Percentiles rank a stretch among this genome's conserved stretches.
These are phyloP conservation scores for Mesoclemmys tuberculata DNA, from an alignment of 2,113 vertebrate genomes.

Conservation along the genomic window DNA sequence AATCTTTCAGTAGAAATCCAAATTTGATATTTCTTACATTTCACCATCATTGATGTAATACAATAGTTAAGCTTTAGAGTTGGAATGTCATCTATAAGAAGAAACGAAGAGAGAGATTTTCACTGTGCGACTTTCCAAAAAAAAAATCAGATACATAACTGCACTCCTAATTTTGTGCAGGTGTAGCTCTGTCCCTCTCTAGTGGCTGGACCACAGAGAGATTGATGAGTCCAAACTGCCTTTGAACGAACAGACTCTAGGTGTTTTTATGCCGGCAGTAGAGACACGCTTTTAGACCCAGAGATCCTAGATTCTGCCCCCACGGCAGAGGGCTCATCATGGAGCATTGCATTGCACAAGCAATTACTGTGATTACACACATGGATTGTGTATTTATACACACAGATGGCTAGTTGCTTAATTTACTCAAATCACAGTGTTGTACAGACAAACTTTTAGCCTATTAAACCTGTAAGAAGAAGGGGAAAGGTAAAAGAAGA, in stretches of 20 bases:
- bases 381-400: not conserved
- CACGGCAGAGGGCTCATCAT: not conserved
- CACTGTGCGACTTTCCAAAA: not conserved
- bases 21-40: not conserved
- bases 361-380: not conserved
- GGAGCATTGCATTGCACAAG: not conserved
- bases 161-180: not conserved
- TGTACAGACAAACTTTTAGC: rapidly evolving
- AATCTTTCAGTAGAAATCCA: not conserved
- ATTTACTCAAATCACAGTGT: not conserved
- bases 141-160: not conserved
- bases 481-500: not conserved
- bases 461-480: not conserved
- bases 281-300: not conserved
- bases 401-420: not conserved
- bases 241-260: not conserved
- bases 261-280: not conserved
- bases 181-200: not conserved
- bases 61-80: not conserved
- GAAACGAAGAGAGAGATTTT: not conserved
- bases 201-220: not conserved
- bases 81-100: not conserved
- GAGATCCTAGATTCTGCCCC: not conserved
- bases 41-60: not conserved
- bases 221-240: not conserved